Evolutionary conservation across 2,888 invertebrate genomes (phyloP), one percentile per base, ranked within the genome.

Genomic region (Dasysyrphus albostriatus): DNA sequence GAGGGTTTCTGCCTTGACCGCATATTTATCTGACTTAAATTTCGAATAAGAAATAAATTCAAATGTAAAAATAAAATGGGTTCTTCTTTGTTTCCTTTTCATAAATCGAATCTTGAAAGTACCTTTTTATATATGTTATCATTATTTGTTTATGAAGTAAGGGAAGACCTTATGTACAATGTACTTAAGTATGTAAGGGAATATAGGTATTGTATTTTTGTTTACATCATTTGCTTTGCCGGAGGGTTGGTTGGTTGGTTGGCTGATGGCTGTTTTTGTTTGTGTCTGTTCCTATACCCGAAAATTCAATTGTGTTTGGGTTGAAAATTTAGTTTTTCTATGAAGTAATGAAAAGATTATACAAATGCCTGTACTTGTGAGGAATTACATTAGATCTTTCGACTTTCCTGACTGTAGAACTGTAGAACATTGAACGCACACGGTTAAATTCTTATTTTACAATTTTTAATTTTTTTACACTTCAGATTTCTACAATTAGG

Each of bases 1-100:
- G 59, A 74, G 69, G 83, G 74, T 24, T 70, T 63, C 49, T 61
- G 42, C 49, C 74, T 74, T 79, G 83, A 83, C 83, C 83, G 69
- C 83, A 83, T 16, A 59, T 49, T 65, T 65, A 54, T 24, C 63
- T 19, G 37, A 37, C 12, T 34, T 5, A 74, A 67, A 37, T 42
- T 54, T 74, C 8, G 24, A 32, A 51, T 44, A 37, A 65, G 65
- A 54, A 49, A 72, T 83, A 73, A 54, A 63, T 42, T 19, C 34
- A 72, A 29, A 58, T 74, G 44, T 47, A 42, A 32, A 78, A 61
- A 78, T 59, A 67, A 83, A 54, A 78, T 83, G 12, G 59, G 39
- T 19, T 39, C 8, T 59, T 37, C 37, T 16, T 61, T 72, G 39
- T 59, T 19, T 74, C 39, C 37, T 54, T 51, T 58, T 83, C 12